Percentiles rank a stretch among this genome's conserved stretches.
These are phyloP conservation scores for Meloidogyne chitwoodi DNA, from an alignment of 1,140 invertebrate genomes.

Conservation along the genomic window DNA sequence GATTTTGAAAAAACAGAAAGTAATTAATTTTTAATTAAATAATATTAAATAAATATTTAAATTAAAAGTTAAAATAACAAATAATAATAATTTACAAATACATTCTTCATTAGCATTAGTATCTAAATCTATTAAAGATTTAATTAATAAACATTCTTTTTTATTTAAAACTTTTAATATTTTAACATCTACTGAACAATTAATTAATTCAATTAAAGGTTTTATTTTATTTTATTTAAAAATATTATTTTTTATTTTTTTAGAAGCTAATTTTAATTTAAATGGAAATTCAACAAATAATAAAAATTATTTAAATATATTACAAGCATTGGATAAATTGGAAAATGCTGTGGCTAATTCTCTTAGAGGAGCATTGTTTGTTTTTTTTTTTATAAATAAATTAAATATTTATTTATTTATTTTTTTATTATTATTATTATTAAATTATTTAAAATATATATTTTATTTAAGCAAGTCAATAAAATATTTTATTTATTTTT, in stretches of 20 bases:
- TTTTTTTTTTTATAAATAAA: not conserved
- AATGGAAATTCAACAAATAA: not conserved
- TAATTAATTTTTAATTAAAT: not conserved
- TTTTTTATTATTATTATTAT: no score
- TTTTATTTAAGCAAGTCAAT: no score
- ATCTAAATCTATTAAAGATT: slow-evolving; percentile 51
- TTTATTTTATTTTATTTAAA: not conserved
- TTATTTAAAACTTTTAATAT: slow-evolving; percentile 55
- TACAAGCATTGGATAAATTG: slow-evolving; percentile 2
- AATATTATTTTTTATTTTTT: not conserved
- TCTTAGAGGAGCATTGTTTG: not conserved
- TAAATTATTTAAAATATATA: not conserved
- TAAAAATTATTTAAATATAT: not conserved
- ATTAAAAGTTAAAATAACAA: not conserved
- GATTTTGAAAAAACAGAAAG: not conserved
- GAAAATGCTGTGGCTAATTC: slow-evolving; percentile 3
- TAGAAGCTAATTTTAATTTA: not conserved
- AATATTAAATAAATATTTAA: no score
- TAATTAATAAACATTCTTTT: slow-evolving; percentile 44
- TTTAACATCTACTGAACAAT: slow-evolving; percentile 51
- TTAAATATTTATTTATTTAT: not conserved
- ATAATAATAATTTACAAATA: slow-evolving; percentile 40
- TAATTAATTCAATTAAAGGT: slow-evolving; percentile 55
- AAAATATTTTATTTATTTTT: no score
- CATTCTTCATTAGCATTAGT: slow-evolving; percentile 55